A percentile compares a stretch with the other conserved stretches of the same genome.
Conservation (phyloP, 1,140 invertebrate species). For the Pseudomyrmex pallidus region DNA sequence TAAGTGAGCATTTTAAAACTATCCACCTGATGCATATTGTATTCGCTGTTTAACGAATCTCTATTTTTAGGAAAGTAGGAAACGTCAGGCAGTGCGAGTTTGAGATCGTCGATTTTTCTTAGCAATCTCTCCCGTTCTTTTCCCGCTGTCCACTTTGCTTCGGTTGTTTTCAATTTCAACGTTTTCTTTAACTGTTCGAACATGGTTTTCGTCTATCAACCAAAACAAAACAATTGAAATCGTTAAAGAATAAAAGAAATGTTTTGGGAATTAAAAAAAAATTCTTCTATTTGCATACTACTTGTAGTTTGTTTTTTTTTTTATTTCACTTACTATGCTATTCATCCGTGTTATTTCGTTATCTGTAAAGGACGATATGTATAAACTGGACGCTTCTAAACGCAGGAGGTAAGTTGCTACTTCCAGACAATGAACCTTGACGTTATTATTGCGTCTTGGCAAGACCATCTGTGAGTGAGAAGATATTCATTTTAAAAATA, state of each 20-base stretch:
- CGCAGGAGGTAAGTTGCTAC: constrained; percentile 64
- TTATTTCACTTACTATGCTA: constrained; percentile 61
- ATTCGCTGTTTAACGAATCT: constrained; percentile 16
- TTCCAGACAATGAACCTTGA: constrained; percentile 71
- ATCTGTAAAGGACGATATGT: constrained; percentile 72
- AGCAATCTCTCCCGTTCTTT: constrained; percentile 61
- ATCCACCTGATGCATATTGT: constrained; percentile 35
- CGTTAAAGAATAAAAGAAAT: constrained; percentile 9
- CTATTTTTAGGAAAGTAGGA: constrained; percentile 53
- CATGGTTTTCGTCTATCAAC: constrained; percentile 60
- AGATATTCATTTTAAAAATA: constrained; percentile 4
- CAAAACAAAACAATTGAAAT: background rate
- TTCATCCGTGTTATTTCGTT: constrained; percentile 69
- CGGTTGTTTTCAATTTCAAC: constrained; percentile 47
- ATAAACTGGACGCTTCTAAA: constrained; percentile 74
- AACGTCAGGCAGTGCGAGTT: constrained; percentile 67
- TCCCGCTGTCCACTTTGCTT: background rate
- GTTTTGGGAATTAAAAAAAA: constrained; percentile 2
- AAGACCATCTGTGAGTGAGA: constrained; percentile 62
- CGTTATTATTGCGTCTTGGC: constrained; percentile 40
- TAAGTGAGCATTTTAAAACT: background rate
- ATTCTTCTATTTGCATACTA: background rate
- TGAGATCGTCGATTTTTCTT: constrained; percentile 66
- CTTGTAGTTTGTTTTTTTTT: background rate
- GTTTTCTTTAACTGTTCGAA: constrained; percentile 72